Evolutionary conservation across 2,797 vertebrate species (phyloP).

Genomic region (Hypotaenidia okinawae): DNA sequence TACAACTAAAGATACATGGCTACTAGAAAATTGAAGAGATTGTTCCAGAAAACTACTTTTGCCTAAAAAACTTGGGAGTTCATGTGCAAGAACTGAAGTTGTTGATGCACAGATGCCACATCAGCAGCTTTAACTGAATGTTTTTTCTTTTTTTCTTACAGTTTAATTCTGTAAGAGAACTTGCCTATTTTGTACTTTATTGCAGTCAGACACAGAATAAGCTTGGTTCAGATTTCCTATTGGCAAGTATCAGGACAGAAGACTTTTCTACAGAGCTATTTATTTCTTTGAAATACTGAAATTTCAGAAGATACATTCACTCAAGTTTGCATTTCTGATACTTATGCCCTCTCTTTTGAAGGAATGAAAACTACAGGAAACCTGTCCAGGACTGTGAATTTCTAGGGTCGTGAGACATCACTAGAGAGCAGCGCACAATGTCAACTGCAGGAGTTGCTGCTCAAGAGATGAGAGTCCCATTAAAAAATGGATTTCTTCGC

Average conservation of each 20-base stretch:
- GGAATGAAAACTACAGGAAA: slow-evolving; percentile 77
- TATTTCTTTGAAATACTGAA: background rate
- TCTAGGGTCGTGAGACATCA: slow-evolving; percentile 81
- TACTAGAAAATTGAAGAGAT: background rate
- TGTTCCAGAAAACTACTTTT: background rate
- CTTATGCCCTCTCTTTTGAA: slow-evolving; percentile 56
- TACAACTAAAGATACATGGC: background rate
- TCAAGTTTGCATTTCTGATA: background rate
- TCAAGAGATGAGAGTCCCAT: slow-evolving; percentile 90
- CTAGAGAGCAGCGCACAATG: slow-evolving; percentile 82
- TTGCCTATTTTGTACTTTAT: background rate
- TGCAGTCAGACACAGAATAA: background rate
- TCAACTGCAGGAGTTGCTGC: slow-evolving; percentile 92
- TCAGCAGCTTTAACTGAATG: background rate
- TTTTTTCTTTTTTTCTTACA: background rate
- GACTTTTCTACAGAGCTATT: background rate
- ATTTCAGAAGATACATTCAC: background rate
- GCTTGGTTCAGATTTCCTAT: background rate
- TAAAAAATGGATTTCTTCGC: slow-evolving; percentile 88
- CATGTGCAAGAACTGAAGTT: background rate
- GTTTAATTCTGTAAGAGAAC: background rate
- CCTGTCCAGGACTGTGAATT: slow-evolving; percentile 74
- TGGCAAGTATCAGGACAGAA: background rate
- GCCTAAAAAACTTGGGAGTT: background rate
- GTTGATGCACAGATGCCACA: background rate